phyloP scores from a whole-genome alignment of 2,113 vertebrate species.

The human (Homo sapiens) region DNA sequence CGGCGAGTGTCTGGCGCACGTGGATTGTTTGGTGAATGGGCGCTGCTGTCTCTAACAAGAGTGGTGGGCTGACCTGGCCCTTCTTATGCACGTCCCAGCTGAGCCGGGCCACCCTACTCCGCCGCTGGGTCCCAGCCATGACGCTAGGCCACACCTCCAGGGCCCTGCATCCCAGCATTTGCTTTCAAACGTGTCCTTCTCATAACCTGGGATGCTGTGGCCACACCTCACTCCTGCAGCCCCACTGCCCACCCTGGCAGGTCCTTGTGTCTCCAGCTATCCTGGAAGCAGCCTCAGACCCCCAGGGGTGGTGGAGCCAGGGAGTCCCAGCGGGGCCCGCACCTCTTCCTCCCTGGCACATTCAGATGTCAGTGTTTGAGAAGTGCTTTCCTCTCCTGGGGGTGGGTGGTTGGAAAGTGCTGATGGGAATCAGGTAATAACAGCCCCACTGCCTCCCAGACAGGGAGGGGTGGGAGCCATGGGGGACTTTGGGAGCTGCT shows the following conservation, averaged over 20 bases:
- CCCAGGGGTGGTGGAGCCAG: constrained; percentile 58
- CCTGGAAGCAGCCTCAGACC: constrained; percentile 62
- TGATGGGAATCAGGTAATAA: constrained; percentile 58
- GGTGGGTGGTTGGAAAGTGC: constrained; percentile 48
- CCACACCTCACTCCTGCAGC: constrained; percentile 66
- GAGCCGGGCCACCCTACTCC: not conserved
- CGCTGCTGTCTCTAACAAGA: not conserved
- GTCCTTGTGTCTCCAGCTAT: constrained; percentile 47
- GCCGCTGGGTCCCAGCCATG: not conserved
- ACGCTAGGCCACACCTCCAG: not conserved
- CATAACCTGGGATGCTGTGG: not conserved
- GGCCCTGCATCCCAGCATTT: not conserved
- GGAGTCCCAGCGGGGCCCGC: constrained; percentile 53
- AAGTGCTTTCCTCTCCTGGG: constrained; percentile 78
- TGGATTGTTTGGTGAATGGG: accelerated
- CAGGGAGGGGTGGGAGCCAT: not conserved
- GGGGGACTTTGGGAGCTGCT: not conserved
- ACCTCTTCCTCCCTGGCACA: constrained; percentile 80
- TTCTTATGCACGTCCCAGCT: accelerated
- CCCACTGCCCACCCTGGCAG: constrained; percentile 8
- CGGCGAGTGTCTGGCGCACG: accelerated
- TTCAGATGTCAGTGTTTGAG: constrained; percentile 82
- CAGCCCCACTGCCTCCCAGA: not conserved
- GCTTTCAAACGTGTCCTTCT: not conserved
- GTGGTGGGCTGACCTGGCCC: not conserved